These are phyloP conservation scores for Holacanthella duospinosa DNA, from an alignment of 2,888 invertebrate genomes.

Conservation along the genomic window DNA sequence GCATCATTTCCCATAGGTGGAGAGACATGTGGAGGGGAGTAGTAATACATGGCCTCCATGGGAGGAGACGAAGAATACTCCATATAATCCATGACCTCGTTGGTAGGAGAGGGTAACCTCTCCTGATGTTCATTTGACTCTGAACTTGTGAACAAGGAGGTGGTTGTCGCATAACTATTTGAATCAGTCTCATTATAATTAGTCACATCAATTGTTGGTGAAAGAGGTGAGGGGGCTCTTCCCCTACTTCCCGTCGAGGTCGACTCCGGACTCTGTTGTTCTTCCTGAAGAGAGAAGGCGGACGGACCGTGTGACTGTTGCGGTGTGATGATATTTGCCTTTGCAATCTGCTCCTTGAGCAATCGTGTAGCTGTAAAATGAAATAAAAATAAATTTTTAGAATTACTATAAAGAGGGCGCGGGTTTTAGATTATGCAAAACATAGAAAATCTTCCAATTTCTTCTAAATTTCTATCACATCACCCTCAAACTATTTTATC, in stretches of 20 bases:
- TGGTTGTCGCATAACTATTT: not conserved
- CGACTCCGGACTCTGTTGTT: not conserved
- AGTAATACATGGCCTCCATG: not conserved
- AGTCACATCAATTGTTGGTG: not conserved
- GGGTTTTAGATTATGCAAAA: too few species aligned
- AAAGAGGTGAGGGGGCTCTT: not conserved
- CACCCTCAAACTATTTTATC: too few species aligned
- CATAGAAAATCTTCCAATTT: too few species aligned
- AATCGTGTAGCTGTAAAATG: slow-evolving; percentile 6
- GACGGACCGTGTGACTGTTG: slow-evolving; percentile 6
- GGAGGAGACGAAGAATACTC: not conserved
- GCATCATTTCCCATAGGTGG: not conserved
- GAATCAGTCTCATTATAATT: slow-evolving; percentile 5
- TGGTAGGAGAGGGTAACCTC: not conserved
- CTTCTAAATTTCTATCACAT: too few species aligned
- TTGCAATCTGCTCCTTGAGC: slow-evolving; percentile 7
- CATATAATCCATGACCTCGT: not conserved
- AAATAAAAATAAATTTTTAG: too few species aligned
- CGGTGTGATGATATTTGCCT: slow-evolving; percentile 3
- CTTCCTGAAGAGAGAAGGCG: not conserved
- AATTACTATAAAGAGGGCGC: not conserved
- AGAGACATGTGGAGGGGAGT: not conserved
- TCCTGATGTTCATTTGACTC: not conserved
- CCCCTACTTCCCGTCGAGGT: not conserved
- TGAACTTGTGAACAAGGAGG: slow-evolving; percentile 4